phyloP scores from a whole-genome alignment of 1,140 invertebrate species.

The Megalopta genalis region DNA sequence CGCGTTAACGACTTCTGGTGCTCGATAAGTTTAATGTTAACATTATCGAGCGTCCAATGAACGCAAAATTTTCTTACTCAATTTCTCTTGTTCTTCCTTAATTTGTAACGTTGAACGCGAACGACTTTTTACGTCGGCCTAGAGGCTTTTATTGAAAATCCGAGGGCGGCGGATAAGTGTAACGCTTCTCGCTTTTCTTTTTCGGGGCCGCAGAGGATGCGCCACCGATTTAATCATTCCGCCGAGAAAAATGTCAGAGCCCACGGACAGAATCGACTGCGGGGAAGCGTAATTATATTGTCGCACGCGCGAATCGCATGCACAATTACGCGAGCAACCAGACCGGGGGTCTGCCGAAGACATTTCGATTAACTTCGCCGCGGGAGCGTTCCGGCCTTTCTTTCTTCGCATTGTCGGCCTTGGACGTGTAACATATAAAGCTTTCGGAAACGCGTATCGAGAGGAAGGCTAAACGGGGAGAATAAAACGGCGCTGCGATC shows the following conservation, averaged over 20 bases:
- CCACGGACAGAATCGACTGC: neutral
- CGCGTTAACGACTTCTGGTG: too few species aligned
- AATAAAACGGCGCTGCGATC: neutral
- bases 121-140: too few species aligned
- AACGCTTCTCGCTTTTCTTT: neutral
- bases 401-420: constrained; percentile 36
- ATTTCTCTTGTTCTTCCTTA: too few species aligned
- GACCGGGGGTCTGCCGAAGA: constrained; percentile 73
- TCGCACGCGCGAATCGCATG: neutral
- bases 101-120: too few species aligned
- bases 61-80: too few species aligned
- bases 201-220: neutral
- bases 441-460: neutral
- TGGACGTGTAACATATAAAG: neutral
- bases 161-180: neutral
- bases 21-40: too few species aligned
- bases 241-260: neutral
- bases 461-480: neutral
- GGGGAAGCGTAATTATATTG: constrained; percentile 4
- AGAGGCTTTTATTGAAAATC: too few species aligned
- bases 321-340: constrained; percentile 56
- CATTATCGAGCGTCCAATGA: too few species aligned
- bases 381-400: constrained; percentile 56
- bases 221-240: neutral
- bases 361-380: constrained; percentile 78